phyloP scores from a whole-genome alignment of 2,888 invertebrate species.

The Lycia hirtaria region DNA sequence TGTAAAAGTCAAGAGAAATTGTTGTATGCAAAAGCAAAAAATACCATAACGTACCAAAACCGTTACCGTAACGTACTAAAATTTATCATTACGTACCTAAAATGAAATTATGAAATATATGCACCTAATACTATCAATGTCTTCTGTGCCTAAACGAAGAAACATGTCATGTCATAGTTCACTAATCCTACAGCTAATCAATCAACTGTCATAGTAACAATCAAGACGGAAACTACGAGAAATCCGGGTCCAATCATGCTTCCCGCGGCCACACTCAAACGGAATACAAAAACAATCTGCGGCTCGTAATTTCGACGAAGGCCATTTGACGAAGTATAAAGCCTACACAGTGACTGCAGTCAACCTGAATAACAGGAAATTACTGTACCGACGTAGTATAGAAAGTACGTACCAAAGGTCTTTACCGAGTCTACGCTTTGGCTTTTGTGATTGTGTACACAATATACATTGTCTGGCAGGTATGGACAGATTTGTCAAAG shows the following conservation, averaged over 20 bases:
- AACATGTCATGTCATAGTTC: too few relatives aligned
- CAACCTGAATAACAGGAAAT: slow-evolving; percentile 11
- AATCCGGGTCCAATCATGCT: slow-evolving; percentile 1
- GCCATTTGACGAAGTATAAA: slow-evolving; percentile 6
- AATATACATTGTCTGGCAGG: slow-evolving; percentile 29
- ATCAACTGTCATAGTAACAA: slow-evolving; percentile 2
- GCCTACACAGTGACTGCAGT: slow-evolving; percentile 8
- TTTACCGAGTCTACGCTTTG: slow-evolving; percentile 3
- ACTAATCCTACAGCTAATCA: slow-evolving; percentile 3
- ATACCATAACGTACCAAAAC: too few relatives aligned
- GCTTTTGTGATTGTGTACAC: slow-evolving; percentile 40
- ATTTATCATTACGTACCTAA: too few relatives aligned
- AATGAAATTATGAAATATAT: too few relatives aligned
- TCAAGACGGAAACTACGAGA: slow-evolving; percentile 1
- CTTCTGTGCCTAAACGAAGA: too few relatives aligned
- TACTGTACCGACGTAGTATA: slow-evolving; percentile 1
- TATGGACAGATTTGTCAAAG: slow-evolving; percentile 21
- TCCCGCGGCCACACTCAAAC: background rate
- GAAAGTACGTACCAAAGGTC: background rate
- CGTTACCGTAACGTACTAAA: too few relatives aligned
- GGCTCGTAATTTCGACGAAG: background rate
- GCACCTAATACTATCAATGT: too few relatives aligned
- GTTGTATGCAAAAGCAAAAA: too few relatives aligned
- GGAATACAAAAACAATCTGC: slow-evolving; percentile 18
- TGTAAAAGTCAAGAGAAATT: too few relatives aligned